Base-by-base conservation (phyloP, 2,113 vertebrate species). In the Paramisgurnus dabryanus region DNA sequence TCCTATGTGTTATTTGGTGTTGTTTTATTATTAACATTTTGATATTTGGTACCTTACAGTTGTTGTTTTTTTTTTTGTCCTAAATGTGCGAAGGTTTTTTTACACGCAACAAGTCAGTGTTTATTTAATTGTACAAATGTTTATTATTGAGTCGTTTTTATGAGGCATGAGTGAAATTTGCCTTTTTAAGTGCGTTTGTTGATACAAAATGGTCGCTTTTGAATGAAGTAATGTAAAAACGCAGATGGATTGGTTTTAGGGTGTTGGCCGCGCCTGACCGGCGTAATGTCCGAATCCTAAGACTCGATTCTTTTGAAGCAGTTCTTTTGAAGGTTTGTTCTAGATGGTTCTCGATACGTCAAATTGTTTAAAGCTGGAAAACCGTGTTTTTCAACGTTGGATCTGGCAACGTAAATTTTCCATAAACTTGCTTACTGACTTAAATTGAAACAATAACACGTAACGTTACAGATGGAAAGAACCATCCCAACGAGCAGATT, bases 221-320 rank as follows among this genome's bases (percentile, higher is more conserved):
- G 39, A 65, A 79, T 79, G 57, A 71, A 71, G 12, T 76, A 78
- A 84, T 79, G 70, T 15, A 12, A 75, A 75, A 50, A 69, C 71
- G 79, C 78, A 34, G 27, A 34, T 34, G 27, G 27, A 39, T 70
- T 65, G 40, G 67, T 64, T 83, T 71, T 79, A 81, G 84, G 84
- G 84, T 83, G 84, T 86, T 85, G 82, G 79, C 79, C 43, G 45
- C 43, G 53, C 57, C 79, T 47, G 40, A 68, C 78, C 63, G 78
- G 57, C 50, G 18, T 67, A 9, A 53, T 40, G 9, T 66, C 34
- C 1, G 60, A 76, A 9, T 11, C 61, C 2, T 41, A 6, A 1
- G 61, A 76, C 11, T 76, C 61, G 47, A 5, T 65, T 76, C 74
- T 41, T 41, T 65, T 57, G 17, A 57, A 57, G 4, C 17, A 15